Percentiles rank a stretch among this genome's conserved stretches.
These are phyloP conservation scores for Druon quercuslanigerum DNA, from an alignment of 1,140 invertebrate genomes.

Conservation along the genomic window DNA sequence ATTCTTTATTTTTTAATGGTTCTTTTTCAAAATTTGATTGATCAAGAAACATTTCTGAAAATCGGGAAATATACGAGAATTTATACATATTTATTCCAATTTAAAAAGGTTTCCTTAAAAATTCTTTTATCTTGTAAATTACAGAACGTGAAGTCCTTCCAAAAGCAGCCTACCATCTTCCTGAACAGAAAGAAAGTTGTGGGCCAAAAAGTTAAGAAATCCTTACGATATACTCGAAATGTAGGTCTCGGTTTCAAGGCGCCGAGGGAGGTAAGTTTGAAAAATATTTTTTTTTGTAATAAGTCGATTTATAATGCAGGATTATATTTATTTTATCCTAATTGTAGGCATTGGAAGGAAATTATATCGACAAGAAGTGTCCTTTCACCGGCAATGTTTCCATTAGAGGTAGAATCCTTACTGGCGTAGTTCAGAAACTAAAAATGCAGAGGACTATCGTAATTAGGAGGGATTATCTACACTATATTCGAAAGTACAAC, in stretches of 20 bases:
- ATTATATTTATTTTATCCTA: slow-evolving; percentile 29
- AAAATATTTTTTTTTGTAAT: slow-evolving; percentile 38
- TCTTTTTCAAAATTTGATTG: too few species aligned
- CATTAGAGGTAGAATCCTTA: slow-evolving; percentile 97
- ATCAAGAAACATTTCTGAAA: too few species aligned
- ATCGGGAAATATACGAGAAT: too few species aligned
- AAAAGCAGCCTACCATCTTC: slow-evolving; percentile 98
- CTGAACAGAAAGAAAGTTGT: slow-evolving; percentile 88
- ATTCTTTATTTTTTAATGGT: too few species aligned
- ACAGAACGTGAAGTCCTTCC: slow-evolving; percentile 92
- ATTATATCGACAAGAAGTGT: slow-evolving; percentile 99
- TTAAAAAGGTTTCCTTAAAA: background rate
- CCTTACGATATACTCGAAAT: slow-evolving; percentile 91
- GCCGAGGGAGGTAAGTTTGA: slow-evolving; percentile 89
- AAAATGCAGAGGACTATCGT: slow-evolving; percentile 99
- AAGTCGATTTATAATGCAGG: slow-evolving; percentile 15
- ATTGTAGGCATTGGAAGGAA: slow-evolving; percentile 94
- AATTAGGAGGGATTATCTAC: slow-evolving; percentile 97
- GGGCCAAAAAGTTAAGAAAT: slow-evolving; percentile 84
- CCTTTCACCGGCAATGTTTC: slow-evolving; percentile 99
- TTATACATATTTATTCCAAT: too few species aligned
- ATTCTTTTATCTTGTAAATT: slow-evolving; percentile 49
- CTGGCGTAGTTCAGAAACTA: slow-evolving; percentile 96
- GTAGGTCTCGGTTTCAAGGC: slow-evolving; percentile 99
- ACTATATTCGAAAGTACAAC: slow-evolving; percentile 98